phyloP scores from a whole-genome alignment of 2,888 invertebrate genomes.

The Drosophila koepferae region DNA sequence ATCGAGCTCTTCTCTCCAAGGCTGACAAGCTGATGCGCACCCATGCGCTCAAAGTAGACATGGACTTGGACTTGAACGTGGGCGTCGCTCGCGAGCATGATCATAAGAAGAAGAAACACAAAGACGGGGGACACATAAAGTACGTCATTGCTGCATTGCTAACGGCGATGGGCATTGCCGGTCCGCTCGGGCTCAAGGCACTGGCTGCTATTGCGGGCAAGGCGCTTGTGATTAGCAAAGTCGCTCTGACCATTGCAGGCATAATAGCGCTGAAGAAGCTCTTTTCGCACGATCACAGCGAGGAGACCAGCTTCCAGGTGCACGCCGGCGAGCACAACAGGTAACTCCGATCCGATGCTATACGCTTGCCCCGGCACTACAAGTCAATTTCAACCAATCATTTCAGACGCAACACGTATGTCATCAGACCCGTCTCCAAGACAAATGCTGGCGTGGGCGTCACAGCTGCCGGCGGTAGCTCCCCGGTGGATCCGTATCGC shows the following conservation, averaged over 20 bases:
- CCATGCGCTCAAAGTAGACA: slow-evolving; percentile 88
- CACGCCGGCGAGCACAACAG: slow-evolving; percentile 89
- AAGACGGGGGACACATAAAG: slow-evolving; percentile 82
- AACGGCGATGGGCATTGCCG: slow-evolving; percentile 89
- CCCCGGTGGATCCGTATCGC: slow-evolving; percentile 87
- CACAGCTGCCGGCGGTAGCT: slow-evolving; percentile 74
- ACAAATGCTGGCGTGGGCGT: slow-evolving; percentile 76
- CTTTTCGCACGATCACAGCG: slow-evolving; percentile 88
- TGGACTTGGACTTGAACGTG: slow-evolving; percentile 70
- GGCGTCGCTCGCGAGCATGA: slow-evolving; percentile 73
- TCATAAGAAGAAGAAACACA: slow-evolving; percentile 85
- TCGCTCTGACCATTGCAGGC: slow-evolving; percentile 90
- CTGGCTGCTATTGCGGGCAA: slow-evolving; percentile 90
- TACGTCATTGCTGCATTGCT: slow-evolving; percentile 88
- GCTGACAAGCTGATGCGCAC: slow-evolving; percentile 88
- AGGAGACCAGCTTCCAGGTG: slow-evolving; percentile 89
- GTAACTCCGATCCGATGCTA: slow-evolving; percentile 72
- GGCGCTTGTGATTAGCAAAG: slow-evolving; percentile 90
- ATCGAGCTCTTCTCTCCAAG: slow-evolving; percentile 85
- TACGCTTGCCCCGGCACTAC: neutral
- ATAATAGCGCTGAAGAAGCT: slow-evolving; percentile 90
- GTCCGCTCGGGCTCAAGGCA: slow-evolving; percentile 89
- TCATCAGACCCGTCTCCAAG: slow-evolving; percentile 87
- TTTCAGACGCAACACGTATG: slow-evolving; percentile 87
- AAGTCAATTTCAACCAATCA: neutral